A percentile compares a stretch with the other conserved stretches of the same genome.
phyloP scores from a whole-genome alignment of 2,113 vertebrate genomes.

The Girardinichthys multiradiatus region DNA sequence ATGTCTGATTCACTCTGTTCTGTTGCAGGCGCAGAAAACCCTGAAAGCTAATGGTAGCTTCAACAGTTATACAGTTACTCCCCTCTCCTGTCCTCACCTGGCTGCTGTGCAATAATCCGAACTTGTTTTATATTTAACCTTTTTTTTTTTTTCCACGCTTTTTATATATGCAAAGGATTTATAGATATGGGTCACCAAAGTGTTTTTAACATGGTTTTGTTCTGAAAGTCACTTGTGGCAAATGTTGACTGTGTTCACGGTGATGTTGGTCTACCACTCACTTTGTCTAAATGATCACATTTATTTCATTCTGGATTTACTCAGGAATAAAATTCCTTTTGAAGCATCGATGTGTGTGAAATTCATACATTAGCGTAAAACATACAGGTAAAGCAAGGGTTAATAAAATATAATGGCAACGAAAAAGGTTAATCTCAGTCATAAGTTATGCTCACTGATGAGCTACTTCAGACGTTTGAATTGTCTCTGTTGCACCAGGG shows the following conservation, averaged over 20 bases:
- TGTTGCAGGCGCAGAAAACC: conserved; percentile 89
- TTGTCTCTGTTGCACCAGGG: no score
- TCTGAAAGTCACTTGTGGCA: conserved; percentile 1
- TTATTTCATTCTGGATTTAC: conserved; percentile 10
- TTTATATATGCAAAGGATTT: conserved; percentile 56
- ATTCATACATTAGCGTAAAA: background rate
- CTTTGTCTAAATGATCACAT: conserved; percentile 1
- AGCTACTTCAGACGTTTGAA: no score
- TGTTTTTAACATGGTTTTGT: conserved; percentile 45
- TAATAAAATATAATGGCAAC: background rate
- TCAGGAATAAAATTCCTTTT: conserved; percentile 53
- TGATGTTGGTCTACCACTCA: background rate
- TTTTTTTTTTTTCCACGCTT: conserved; percentile 39
- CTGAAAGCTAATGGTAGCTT: conserved; percentile 49
- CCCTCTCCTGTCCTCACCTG: conserved; percentile 28
- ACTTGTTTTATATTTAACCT: conserved; percentile 51
- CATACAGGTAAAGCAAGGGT: no score
- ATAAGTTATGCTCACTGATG: no score
- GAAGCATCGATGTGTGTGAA: background rate
- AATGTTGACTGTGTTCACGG: background rate
- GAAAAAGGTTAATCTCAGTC: no score
- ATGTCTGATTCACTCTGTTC: conserved; percentile 13
- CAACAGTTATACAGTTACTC: conserved; percentile 4
- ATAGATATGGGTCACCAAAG: conserved; percentile 63
- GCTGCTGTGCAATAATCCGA: conserved; percentile 73